A percentile compares a stretch with the other conserved stretches of the same genome.
These are phyloP conservation scores for Notamacropus eugenii DNA, from an alignment of 2,797 vertebrate genomes.

Conservation along the genomic window DNA sequence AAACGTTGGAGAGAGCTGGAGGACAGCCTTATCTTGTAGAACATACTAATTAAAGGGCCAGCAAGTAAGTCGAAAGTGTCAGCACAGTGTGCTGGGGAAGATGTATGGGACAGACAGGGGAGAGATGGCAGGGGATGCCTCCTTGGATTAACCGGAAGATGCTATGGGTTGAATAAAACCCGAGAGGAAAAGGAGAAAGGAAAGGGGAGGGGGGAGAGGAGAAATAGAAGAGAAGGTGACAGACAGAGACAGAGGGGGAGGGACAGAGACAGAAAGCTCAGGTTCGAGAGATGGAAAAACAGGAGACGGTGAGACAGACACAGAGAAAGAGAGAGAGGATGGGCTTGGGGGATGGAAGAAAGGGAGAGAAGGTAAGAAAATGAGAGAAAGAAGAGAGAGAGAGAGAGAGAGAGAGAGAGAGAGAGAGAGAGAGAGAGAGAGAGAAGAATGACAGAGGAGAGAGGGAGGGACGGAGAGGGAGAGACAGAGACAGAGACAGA, in stretches of 20 bases:
- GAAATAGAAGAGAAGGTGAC: neutral
- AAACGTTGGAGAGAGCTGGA: constrained; percentile 8
- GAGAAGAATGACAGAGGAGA: no score
- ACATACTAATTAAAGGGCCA: neutral
- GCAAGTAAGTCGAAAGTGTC: neutral
- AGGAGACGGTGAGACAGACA: neutral
- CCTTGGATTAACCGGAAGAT: neutral
- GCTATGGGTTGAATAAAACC: neutral
- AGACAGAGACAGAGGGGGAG: neutral
- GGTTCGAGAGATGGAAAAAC: neutral
- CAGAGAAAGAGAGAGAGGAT: neutral
- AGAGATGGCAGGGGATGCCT: neutral
- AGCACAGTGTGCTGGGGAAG: neutral
- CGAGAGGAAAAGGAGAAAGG: neutral
- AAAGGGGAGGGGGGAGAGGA: neutral
- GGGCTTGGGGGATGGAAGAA: neutral
- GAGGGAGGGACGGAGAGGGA: neutral
- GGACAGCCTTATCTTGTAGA: constrained; percentile 1
- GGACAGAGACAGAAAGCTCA: neutral
- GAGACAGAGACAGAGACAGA: no score
- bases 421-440: rapidly evolving
- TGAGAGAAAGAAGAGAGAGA: no score
- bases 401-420: rapidly evolving
- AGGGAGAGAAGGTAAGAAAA: no score
- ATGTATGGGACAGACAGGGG: neutral